These are phyloP conservation scores for Crotalus helleri DNA, from an alignment of 2,113 vertebrate genomes.

Conservation along the genomic window DNA sequence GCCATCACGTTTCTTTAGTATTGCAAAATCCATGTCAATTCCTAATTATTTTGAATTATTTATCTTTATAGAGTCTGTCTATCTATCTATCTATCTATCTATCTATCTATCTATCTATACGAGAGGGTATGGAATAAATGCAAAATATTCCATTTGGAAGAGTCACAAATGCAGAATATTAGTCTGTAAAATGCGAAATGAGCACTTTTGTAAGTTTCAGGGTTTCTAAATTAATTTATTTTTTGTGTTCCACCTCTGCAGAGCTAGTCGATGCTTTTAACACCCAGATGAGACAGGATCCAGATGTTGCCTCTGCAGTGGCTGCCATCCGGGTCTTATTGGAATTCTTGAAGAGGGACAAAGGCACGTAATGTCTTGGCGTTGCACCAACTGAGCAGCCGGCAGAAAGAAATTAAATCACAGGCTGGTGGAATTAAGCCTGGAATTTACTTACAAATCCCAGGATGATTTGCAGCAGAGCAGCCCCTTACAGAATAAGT, in stretches of 20 bases:
- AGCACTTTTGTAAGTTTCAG: neutral
- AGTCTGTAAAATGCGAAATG: neutral
- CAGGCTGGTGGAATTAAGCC: neutral
- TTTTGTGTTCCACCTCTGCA: slow-evolving; percentile 45
- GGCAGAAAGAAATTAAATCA: too few species aligned
- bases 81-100: too few species aligned
- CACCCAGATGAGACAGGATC: slow-evolving; percentile 82
- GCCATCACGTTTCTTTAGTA: neutral
- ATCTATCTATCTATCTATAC: too few species aligned
- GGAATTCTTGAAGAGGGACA: slow-evolving; percentile 87
- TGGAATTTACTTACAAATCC: neutral
- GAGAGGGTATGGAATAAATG: neutral
- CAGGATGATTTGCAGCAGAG: neutral
- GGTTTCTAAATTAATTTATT: neutral
- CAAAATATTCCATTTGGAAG: neutral
- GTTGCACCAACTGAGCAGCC: neutral
- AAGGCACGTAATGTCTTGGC: slow-evolving; percentile 65
- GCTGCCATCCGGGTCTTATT: slow-evolving; percentile 89
- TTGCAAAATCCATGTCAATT: neutral
- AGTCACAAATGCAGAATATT: neutral
- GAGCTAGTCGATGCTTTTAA: slow-evolving; percentile 89
- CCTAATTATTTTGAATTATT: neutral
- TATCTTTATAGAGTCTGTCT: neutral
- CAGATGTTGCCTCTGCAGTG: slow-evolving; percentile 89
- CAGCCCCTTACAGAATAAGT: neutral